phyloP scores from a whole-genome alignment of 1,140 invertebrate species.

The Pogonognathellus flavescens region DNA sequence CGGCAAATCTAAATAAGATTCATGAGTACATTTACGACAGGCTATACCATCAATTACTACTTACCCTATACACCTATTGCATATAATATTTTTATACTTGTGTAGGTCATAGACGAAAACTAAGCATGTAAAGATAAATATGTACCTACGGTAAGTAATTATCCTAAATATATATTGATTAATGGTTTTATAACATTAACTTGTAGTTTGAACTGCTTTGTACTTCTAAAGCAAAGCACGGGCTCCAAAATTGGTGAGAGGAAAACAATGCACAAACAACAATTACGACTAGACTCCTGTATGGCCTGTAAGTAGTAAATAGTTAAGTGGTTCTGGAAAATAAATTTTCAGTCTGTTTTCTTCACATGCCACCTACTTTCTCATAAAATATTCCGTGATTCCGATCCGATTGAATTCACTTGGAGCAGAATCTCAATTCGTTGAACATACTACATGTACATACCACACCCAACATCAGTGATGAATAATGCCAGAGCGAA shows the following conservation, averaged over 20 bases:
- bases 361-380: constrained; percentile 11
- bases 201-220: too few relatives aligned
- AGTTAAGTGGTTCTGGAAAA: not conserved
- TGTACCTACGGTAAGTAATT: too few relatives aligned
- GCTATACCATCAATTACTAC: too few relatives aligned
- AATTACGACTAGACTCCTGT: too few relatives aligned
- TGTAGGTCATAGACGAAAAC: too few relatives aligned
- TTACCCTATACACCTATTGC: too few relatives aligned
- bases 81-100: too few relatives aligned
- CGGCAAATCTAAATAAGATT: too few relatives aligned
- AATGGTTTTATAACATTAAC: too few relatives aligned
- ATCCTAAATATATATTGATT: too few relatives aligned
- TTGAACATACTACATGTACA: constrained; percentile 1
- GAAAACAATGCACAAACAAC: not conserved
- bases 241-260: not conserved
- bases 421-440: not conserved
- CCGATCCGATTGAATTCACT: not conserved
- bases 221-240: not conserved
- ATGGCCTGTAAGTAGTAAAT: not conserved
- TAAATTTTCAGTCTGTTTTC: not conserved
- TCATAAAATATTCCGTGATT: constrained; percentile 44
- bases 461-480: constrained; percentile 34
- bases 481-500: constrained; percentile 26
- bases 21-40: too few relatives aligned
- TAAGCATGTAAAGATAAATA: too few relatives aligned